Evolutionary conservation across 2,888 invertebrate genomes (phyloP).

Genomic region (Aethes cnicana): DNA sequence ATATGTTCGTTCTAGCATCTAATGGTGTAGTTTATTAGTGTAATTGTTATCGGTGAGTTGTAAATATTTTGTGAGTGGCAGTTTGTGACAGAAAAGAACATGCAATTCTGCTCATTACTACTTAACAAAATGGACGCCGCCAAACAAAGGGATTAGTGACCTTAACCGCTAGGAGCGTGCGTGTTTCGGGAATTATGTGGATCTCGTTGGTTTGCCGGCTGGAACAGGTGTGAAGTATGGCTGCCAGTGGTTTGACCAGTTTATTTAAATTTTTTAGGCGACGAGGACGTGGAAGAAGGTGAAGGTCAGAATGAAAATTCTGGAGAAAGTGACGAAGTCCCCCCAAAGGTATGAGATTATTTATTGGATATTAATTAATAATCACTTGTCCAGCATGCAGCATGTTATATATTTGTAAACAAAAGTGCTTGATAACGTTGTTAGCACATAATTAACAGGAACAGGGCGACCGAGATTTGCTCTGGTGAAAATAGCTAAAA

Average conservation of each 20-base stretch:
- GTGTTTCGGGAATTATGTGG: conserved; percentile 51
- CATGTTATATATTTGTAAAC: conserved; percentile 29
- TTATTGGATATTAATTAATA: conserved; percentile 21
- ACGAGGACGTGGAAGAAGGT: conserved; percentile 88
- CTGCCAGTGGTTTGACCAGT: conserved; percentile 69
- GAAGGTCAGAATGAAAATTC: conserved; percentile 87
- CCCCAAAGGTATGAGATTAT: conserved; percentile 75
- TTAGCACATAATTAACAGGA: no score
- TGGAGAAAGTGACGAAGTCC: conserved; percentile 88
- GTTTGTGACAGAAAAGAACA: conserved; percentile 84
- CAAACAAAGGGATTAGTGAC: conserved; percentile 89
- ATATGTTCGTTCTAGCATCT: conserved; percentile 5
- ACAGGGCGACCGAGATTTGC: no score
- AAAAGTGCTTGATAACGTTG: conserved; percentile 19
- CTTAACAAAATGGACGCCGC: conserved; percentile 90
- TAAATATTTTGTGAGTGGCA: conserved; percentile 81
- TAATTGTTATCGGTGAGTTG: conserved; percentile 71
- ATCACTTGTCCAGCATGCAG: not conserved
- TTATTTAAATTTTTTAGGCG: conserved; percentile 74
- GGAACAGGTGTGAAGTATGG: conserved; percentile 51
- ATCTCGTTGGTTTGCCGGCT: conserved; percentile 49
- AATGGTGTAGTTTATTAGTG: conserved; percentile 44
- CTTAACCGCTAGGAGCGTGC: conserved; percentile 76
- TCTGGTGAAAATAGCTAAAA: no score
- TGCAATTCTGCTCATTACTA: conserved; percentile 86